Evolutionary conservation across 2,888 invertebrate species (phyloP).

Genomic region (Agrenia bidenticulata): DNA sequence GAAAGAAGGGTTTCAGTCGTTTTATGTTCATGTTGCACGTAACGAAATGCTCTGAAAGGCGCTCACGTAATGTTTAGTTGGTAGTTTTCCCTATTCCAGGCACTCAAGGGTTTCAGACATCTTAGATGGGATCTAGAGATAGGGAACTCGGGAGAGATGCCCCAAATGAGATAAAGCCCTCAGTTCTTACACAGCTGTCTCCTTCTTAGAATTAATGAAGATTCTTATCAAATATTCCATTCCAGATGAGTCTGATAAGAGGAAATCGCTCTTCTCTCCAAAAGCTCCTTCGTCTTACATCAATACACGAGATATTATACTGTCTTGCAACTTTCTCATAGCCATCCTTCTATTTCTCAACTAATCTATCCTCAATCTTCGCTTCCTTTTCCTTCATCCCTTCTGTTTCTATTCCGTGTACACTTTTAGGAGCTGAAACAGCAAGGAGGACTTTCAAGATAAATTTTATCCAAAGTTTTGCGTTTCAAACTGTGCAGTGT

Average conservation of each 20-base stretch:
- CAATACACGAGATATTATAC: constrained; percentile 19
- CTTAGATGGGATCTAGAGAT: constrained; percentile 53
- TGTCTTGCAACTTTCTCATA: constrained; percentile 17
- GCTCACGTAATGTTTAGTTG: constrained; percentile 4
- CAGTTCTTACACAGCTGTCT: constrained; percentile 53
- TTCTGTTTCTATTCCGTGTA: no score
- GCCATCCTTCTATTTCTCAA: background rate
- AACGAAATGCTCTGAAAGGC: constrained; percentile 6
- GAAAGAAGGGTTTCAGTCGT: constrained; percentile 5
- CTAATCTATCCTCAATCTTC: constrained; percentile 17
- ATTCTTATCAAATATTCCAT: constrained; percentile 53
- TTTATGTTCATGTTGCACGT: constrained; percentile 24
- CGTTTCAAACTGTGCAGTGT: no score
- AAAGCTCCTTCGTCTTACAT: constrained; percentile 16
- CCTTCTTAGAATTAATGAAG: constrained; percentile 53
- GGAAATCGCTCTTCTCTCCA: constrained; percentile 48
- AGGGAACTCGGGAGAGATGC: constrained; percentile 52
- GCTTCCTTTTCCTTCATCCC: constrained; percentile 16
- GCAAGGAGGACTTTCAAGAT: no score
- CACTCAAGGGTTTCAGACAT: constrained; percentile 49
- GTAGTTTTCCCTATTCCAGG: constrained; percentile 36
- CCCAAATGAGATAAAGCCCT: constrained; percentile 47
- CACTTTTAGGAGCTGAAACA: no score
- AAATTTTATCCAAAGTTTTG: no score
- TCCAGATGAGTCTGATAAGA: constrained; percentile 51